A percentile compares a stretch with the other conserved stretches of the same genome.
phyloP scores from a whole-genome alignment of 1,140 invertebrate species.

The Drosophila tani region DNA sequence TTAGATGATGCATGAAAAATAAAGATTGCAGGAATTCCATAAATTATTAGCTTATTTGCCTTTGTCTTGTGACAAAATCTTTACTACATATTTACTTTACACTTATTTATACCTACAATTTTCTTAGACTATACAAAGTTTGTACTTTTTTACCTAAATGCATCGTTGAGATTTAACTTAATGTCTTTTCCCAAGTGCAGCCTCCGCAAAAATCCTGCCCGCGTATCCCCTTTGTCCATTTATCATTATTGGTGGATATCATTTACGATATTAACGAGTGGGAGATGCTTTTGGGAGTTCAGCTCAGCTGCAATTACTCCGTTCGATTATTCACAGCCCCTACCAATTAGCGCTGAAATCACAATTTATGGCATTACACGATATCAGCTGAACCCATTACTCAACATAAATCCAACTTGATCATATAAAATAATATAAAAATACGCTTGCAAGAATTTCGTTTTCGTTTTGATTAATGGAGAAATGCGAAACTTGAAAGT shows the following conservation, averaged over 20 bases:
- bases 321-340: conserved; percentile 23
- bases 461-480: conserved; percentile 6
- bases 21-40: too few relatives aligned
- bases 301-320: conserved; percentile 29
- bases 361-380: conserved; percentile 18
- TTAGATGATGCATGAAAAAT: too few relatives aligned
- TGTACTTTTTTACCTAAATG: not conserved
- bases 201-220: too few relatives aligned
- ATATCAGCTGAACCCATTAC: conserved; percentile 15
- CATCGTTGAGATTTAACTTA: not conserved
- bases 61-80: too few relatives aligned
- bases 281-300: not conserved
- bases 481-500: conserved; percentile 16
- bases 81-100: too few relatives aligned
- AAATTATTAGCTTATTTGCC: too few relatives aligned
- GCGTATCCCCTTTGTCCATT: not conserved
- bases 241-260: conserved; percentile 22
- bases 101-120: too few relatives aligned
- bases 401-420: conserved; percentile 11
- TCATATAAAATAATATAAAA: not conserved
- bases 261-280: conserved; percentile 18
- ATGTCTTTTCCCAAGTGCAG: not conserved
- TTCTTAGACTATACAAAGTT: not conserved
- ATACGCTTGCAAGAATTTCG: not conserved
- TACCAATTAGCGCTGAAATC: conserved; percentile 31